Evolutionary conservation across 2,888 invertebrate genomes (phyloP).

Genomic region (Rotaria macrura): DNA sequence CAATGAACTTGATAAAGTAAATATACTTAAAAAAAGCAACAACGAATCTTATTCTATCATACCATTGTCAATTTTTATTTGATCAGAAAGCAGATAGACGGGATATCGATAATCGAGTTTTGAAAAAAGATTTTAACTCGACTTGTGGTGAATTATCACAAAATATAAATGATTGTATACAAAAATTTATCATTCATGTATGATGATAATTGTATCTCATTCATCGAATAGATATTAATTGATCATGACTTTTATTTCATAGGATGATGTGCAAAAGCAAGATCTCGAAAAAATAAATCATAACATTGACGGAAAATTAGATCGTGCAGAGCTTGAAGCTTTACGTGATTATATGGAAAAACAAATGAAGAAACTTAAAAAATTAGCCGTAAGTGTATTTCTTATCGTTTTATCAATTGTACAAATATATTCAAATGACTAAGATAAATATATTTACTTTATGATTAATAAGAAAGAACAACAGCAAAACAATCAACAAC

Average conservation of each 20-base stretch:
- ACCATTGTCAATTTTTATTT: not conserved
- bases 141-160: slow-evolving; percentile 23
- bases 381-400: not conserved
- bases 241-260: not conserved
- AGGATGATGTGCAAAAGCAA: slow-evolving; percentile 21
- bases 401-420: not conserved
- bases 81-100: slow-evolving; percentile 31
- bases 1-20: slow-evolving; percentile 28
- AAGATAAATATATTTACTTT: not conserved
- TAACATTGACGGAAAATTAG: slow-evolving; percentile 29
- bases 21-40: not conserved
- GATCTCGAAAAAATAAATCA: not conserved
- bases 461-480: not conserved
- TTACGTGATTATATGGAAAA: slow-evolving; percentile 47
- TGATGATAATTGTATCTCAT: not conserved
- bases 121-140: slow-evolving; percentile 25
- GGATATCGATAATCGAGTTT: slow-evolving; percentile 29
- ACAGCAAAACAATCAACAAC: slow-evolving; percentile 5
- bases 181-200: slow-evolving; percentile 10
- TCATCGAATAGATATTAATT: not conserved
- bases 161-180: slow-evolving; percentile 25
- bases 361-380: slow-evolving; percentile 43
- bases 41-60: not conserved
- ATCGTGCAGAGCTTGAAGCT: slow-evolving; percentile 41
- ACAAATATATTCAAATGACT: not conserved